These are phyloP conservation scores for Tachycineta bicolor DNA, from an alignment of 2,113 vertebrate genomes.

Conservation along the genomic window DNA sequence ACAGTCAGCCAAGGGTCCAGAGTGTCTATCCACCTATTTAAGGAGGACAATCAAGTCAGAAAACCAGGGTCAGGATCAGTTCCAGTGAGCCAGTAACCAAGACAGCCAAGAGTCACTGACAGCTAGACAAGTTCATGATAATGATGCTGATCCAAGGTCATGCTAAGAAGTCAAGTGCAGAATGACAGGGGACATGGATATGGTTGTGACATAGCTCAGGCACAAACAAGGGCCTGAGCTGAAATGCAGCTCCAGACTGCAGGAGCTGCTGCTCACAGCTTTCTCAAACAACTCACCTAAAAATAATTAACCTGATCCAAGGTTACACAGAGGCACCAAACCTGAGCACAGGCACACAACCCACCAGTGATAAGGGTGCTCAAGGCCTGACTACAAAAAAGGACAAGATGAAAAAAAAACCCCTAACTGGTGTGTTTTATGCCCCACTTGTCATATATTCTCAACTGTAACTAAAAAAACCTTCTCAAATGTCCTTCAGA, in stretches of 20 bases:
- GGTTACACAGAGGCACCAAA: not conserved
- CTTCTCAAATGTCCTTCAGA: not conserved
- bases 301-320: not conserved
- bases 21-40: not conserved
- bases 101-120: not conserved
- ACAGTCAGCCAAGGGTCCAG: not conserved
- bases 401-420: not conserved
- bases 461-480: not conserved
- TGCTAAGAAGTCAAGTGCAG: not conserved
- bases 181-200: not conserved
- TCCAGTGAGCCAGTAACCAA: not conserved
- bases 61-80: not conserved
- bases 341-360: not conserved
- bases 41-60: not conserved
- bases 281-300: not conserved
- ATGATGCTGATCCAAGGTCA: not conserved
- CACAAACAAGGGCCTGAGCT: not conserved
- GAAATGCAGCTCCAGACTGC: not conserved
- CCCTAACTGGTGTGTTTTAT: not conserved
- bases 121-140: not conserved
- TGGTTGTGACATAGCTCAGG: not conserved
- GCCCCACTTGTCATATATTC: not conserved
- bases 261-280: not conserved
- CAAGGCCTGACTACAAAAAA: not conserved
- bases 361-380: not conserved